Conservation (phyloP, 92 coral and sea anemone genomes). For the Actinernus sp. region DNA sequence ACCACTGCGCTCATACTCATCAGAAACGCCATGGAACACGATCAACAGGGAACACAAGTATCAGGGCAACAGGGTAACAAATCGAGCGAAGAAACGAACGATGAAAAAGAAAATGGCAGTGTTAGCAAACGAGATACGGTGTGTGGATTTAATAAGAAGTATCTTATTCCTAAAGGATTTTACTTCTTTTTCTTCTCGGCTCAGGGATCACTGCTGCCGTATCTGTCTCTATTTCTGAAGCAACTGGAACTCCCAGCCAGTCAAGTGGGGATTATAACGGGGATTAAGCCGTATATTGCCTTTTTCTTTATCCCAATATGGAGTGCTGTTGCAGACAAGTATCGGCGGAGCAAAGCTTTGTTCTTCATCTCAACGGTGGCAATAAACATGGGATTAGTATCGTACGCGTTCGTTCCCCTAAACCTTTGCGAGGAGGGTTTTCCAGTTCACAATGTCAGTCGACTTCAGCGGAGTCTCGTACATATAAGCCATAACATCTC, state of each 20-base stretch:
- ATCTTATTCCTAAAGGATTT: conserved; percentile 81
- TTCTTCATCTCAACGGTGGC: conserved; percentile 82
- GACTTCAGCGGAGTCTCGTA: neutral
- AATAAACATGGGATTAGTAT: conserved; percentile 72
- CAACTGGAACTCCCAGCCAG: conserved; percentile 88
- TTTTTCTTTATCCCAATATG: conserved; percentile 89
- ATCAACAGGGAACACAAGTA: too few species aligned
- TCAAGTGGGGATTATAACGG: conserved; percentile 83
- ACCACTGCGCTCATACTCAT: too few species aligned
- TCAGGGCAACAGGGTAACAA: neutral
- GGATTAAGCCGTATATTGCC: conserved; percentile 90
- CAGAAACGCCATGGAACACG: too few species aligned
- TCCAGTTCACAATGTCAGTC: conserved; percentile 16
- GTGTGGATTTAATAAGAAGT: conserved; percentile 62
- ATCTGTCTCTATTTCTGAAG: conserved; percentile 77
- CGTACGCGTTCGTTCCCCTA: conserved; percentile 83
- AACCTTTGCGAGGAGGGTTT: conserved; percentile 67
- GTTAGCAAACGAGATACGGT: conserved; percentile 8
- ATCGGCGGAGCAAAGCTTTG: conserved; percentile 71
- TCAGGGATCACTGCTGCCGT: conserved; percentile 88
- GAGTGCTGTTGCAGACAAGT: conserved; percentile 86
- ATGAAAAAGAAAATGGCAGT: neutral
- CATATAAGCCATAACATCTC: neutral
- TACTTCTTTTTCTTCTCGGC: conserved; percentile 86
- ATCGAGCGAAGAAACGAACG: conserved; percentile 8